These are phyloP conservation scores for Semaprochilodus insignis DNA, from an alignment of 2,797 vertebrate genomes.

Conservation along the genomic window DNA sequence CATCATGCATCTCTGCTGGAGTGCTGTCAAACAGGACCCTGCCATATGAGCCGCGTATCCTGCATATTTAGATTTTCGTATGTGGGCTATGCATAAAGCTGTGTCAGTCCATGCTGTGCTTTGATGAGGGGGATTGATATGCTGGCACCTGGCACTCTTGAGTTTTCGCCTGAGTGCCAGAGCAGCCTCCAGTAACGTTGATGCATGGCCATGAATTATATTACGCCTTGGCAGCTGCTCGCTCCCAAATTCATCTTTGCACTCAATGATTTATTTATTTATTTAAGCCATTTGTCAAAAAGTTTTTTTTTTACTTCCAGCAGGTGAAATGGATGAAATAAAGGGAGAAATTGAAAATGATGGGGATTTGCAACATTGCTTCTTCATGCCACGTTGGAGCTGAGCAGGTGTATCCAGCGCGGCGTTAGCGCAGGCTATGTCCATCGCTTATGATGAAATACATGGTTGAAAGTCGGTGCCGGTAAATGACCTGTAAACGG, in stretches of 20 bases:
- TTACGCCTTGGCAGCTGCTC: constrained; percentile 76
- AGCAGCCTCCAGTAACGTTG: constrained; percentile 76
- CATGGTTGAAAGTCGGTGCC: constrained; percentile 27
- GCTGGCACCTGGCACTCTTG: constrained; percentile 77
- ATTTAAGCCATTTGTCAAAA: constrained; percentile 77
- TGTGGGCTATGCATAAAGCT: constrained; percentile 27
- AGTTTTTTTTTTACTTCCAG: constrained; percentile 53
- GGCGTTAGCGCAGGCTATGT: constrained; percentile 63
- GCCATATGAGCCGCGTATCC: constrained; percentile 18
- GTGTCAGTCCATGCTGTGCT: constrained; percentile 62
- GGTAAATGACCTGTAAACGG: constrained; percentile 54
- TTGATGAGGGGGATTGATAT: constrained; percentile 76
- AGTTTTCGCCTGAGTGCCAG: constrained; percentile 74
- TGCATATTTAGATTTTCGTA: constrained; percentile 11
- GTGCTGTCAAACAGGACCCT: constrained; percentile 17
- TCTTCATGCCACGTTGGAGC: constrained; percentile 36
- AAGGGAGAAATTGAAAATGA: constrained; percentile 64
- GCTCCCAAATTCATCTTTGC: constrained; percentile 77
- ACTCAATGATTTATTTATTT: constrained; percentile 78
- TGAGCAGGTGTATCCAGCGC: constrained; percentile 56
- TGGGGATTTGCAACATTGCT: constrained; percentile 62
- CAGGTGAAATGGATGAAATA: constrained; percentile 62
- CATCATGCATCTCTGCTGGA: background rate
- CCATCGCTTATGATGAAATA: constrained; percentile 58
- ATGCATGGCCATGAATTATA: constrained; percentile 81